Base-by-base conservation (phyloP, 2,113 vertebrate genomes). In the Corythoichthys intestinalis region DNA sequence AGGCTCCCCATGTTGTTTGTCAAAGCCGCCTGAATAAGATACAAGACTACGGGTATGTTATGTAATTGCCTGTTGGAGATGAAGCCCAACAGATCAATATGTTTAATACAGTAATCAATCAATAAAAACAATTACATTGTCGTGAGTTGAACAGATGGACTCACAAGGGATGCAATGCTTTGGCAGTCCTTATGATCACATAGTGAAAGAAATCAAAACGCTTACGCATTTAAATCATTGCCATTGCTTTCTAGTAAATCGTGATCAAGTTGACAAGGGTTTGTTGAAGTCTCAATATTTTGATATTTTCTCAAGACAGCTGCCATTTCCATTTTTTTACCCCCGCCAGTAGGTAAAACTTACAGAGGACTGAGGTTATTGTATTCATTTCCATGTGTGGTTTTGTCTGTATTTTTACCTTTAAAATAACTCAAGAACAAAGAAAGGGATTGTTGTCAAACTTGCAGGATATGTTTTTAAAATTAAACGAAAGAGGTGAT, bases 1-100 rank as follows among this genome's bases (percentile, higher is more conserved):
- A 67, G 70, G 80, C 65, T 34, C 20, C n/a, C 17, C 59, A 69
- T 67, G 69, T 47, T 75, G 70, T 79, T 77, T 73, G 66, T 69
- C 59, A 66, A 52, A 70, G 69, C 9, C 39, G 78, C 61, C 53
- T 48, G 41, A 67, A 47, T 50, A 57, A 56, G 53, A 79, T 64
- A 53, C 68, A 12, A 12, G n/a, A 20, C 39, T 48, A 13, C 12
- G 20, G 50, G 39, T 60, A 60, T 13, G 7, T 39, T 68, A 20
- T 49, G 69, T 60, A 63, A 71, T 67, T 54, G 74, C 61, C 48
- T 47, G 41, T 66, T 54, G 14, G 46, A 47, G 28, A 63, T 28
- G 28, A 46, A 6, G 60, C 39, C 11, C 41, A 62, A 46, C 41
- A n/a, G 13, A 62, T 46, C 39, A 12, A 62, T 62, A 46, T 28